phyloP scores from a whole-genome alignment of 2,888 invertebrate species.

The Cactoblastis cactorum region DNA sequence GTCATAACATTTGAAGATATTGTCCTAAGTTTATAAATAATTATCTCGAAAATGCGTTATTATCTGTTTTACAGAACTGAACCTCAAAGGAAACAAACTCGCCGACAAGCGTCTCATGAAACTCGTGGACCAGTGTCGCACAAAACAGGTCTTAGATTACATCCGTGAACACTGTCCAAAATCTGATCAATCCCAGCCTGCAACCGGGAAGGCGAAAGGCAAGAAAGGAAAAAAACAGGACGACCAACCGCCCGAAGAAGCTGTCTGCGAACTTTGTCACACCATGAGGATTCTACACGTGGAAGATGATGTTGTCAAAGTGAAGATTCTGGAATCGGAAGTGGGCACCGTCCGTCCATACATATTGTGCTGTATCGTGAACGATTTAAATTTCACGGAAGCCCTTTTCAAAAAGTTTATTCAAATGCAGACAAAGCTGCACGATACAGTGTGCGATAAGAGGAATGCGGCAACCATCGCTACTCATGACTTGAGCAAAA shows the following conservation, averaged over 20 bases:
- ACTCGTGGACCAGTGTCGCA: conserved; percentile 85
- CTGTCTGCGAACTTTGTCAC: conserved; percentile 52
- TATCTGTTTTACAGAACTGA: conserved; percentile 82
- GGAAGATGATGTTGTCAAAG: conserved; percentile 65
- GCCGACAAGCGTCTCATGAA: conserved; percentile 86
- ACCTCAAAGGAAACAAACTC: conserved; percentile 86
- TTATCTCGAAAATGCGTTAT: too few relatives aligned
- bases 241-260: conserved; percentile 45
- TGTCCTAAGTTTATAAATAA: too few relatives aligned
- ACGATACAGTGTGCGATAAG: conserved; percentile 87
- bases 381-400: conserved; percentile 81
- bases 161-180: conserved; percentile 82
- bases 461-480: conserved; percentile 89
- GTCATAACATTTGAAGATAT: too few relatives aligned
- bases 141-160: conserved; percentile 88
- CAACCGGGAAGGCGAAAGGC: conserved; percentile 46
- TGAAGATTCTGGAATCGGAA: conserved; percentile 76
- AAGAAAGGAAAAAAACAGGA: conserved; percentile 65
- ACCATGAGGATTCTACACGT: conserved; percentile 67
- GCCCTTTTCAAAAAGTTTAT: conserved; percentile 87
- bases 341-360: conserved; percentile 83
- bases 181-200: conserved; percentile 40
- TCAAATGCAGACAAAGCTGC: conserved; percentile 87
- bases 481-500: conserved; percentile 86
- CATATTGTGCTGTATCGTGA: conserved; percentile 86